Conservation (phyloP, 2,797 vertebrate genomes). For the Platyrinchus mystaceus region DNA sequence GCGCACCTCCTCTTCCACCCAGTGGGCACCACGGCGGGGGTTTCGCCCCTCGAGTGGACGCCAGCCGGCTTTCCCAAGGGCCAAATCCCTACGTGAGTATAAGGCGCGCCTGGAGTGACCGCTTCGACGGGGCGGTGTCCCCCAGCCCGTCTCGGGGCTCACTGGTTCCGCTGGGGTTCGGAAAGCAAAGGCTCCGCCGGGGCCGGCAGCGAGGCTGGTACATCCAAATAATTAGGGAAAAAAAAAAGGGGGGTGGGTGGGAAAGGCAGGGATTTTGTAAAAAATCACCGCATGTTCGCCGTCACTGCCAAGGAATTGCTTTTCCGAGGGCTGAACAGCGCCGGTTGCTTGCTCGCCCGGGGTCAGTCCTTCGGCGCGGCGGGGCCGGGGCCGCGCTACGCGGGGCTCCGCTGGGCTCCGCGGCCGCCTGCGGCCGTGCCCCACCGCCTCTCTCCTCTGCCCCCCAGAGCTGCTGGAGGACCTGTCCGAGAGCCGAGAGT, state of each 20-base stretch:
- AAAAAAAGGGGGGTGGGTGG: accelerated
- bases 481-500: conserved; percentile 92
- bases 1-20: accelerated
- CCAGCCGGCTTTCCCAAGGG: not conserved
- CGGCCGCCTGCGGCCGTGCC: not conserved
- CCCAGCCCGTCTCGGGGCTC: not conserved
- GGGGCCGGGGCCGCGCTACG: not conserved
- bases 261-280: accelerated
- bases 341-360: no score
- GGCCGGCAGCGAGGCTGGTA: not conserved
- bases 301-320: not conserved
- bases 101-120: not conserved
- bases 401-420: not conserved
- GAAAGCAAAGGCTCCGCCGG: not conserved
- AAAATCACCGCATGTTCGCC: accelerated
- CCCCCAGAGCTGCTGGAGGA: conserved; percentile 91
- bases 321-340: not conserved
- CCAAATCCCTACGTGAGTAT: not conserved
- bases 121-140: no score
- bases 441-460: not conserved
- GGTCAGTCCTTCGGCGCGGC: not conserved
- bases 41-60: not conserved
- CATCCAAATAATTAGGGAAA: not conserved
- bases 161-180: not conserved
- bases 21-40: not conserved